Percentiles rank a stretch among this genome's conserved stretches.
Evolutionary conservation across 2,797 vertebrate species (phyloP).

Genomic region (Gallinago solitaria): DNA sequence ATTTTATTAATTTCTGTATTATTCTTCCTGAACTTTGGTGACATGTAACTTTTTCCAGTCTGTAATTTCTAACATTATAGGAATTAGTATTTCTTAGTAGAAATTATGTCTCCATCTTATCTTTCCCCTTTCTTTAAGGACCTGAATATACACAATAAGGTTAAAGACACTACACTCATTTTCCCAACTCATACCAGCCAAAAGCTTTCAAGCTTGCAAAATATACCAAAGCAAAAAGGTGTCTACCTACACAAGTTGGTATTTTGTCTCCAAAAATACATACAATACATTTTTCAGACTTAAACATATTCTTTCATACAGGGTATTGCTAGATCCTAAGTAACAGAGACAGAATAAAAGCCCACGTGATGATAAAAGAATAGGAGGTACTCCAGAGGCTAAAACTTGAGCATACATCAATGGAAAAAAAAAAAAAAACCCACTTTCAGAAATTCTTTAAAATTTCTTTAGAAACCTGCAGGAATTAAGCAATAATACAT

Average conservation of each 20-base stretch:
- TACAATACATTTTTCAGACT: background rate
- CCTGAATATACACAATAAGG: background rate
- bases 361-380: background rate
- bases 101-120: background rate
- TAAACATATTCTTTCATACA: background rate
- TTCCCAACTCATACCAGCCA: background rate
- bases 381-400: background rate
- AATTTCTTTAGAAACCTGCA: background rate
- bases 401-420: background rate
- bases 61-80: background rate
- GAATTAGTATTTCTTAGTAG: background rate
- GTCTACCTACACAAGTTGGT: background rate
- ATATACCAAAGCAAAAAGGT: background rate
- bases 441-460: background rate
- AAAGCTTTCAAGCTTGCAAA: background rate
- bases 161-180: background rate
- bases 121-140: background rate
- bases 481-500: background rate
- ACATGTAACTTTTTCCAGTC: background rate
- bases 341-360: background rate
- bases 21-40: background rate
- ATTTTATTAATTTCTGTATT: background rate
- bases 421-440: background rate
- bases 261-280: background rate
- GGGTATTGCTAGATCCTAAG: background rate